Percentiles rank a stretch among this genome's conserved stretches.
phyloP scores from a whole-genome alignment of 1,140 invertebrate species.

The Brachionus angularis region DNA sequence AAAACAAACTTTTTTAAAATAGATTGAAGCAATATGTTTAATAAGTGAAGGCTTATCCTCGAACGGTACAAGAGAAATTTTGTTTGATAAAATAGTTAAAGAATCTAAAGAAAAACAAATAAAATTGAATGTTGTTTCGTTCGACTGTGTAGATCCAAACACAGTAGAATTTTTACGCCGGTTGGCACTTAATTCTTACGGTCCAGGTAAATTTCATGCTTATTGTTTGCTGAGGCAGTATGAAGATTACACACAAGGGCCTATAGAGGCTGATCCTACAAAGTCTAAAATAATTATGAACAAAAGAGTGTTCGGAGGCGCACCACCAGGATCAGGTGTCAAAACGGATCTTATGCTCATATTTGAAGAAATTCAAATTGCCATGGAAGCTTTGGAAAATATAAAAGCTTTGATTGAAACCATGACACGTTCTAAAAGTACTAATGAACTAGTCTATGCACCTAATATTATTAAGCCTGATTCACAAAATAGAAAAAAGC shows the following conservation, averaged over 20 bases:
- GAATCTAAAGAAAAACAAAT: slow-evolving; percentile 11
- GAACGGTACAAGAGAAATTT: slow-evolving; percentile 52
- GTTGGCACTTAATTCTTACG: slow-evolving; percentile 49
- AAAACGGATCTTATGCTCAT: slow-evolving; percentile 55
- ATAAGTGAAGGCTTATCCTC: slow-evolving; percentile 55
- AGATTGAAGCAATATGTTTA: slow-evolving; percentile 57
- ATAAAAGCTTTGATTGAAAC: slow-evolving; percentile 51
- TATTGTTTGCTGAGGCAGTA: slow-evolving; percentile 57
- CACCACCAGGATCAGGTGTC: slow-evolving; percentile 54
- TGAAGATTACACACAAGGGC: slow-evolving; percentile 52
- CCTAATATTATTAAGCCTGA: too few relatives aligned
- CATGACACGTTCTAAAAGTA: slow-evolving; percentile 50
- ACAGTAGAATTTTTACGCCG: slow-evolving; percentile 52
- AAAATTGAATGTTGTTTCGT: slow-evolving; percentile 54
- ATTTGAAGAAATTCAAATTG: slow-evolving; percentile 58
- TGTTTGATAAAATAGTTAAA: slow-evolving; percentile 46
- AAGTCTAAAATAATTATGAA: slow-evolving; percentile 55
- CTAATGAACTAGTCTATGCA: background rate
- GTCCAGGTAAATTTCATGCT: slow-evolving; percentile 53
- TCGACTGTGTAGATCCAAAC: slow-evolving; percentile 53
- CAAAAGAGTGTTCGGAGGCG: slow-evolving; percentile 54
- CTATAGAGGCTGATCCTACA: slow-evolving; percentile 48
- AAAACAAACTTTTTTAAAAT: background rate
- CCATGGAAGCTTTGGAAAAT: slow-evolving; percentile 51
- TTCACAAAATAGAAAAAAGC: background rate